A percentile compares a stretch with the other conserved stretches of the same genome.
Conservation (phyloP, 2,888 invertebrate genomes). For the Chrysolina oricalcia region DNA sequence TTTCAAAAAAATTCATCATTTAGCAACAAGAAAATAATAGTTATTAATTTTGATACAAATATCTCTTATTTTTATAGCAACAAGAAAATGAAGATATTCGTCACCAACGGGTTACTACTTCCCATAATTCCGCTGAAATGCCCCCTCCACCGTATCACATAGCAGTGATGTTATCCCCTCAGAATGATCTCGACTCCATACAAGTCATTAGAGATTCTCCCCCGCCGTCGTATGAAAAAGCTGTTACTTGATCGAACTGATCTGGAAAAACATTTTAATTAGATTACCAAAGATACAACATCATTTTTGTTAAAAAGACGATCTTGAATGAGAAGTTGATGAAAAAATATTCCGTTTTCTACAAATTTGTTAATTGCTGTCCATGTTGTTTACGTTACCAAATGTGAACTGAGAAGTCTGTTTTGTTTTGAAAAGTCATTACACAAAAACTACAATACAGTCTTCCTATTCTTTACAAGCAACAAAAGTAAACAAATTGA, state of each 20-base stretch:
- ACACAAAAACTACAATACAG: too few species aligned
- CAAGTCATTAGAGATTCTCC: conserved; percentile 74
- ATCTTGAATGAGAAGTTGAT: conserved; percentile 10
- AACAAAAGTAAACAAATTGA: too few species aligned
- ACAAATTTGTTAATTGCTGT: too few species aligned
- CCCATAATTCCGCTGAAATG: conserved; percentile 65
- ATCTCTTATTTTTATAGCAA: conserved; percentile 22
- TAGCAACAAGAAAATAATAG: neutral
- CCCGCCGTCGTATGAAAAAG: conserved; percentile 85
- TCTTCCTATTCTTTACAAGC: too few species aligned
- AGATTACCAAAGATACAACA: conserved; percentile 1
- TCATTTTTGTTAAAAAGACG: conserved; percentile 12
- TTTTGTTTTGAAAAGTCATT: too few species aligned
- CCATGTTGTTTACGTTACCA: too few species aligned
- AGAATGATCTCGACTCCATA: conserved; percentile 67
- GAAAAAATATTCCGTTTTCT: neutral
- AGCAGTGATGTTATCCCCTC: conserved; percentile 82
- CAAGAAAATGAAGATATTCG: conserved; percentile 46
- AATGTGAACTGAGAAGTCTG: too few species aligned
- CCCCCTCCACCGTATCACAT: conserved; percentile 89
- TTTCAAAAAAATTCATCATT: too few species aligned
- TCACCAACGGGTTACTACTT: conserved; percentile 53
- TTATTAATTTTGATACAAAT: neutral
- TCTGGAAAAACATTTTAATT: conserved; percentile 26
- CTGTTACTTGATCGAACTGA: conserved; percentile 75